phyloP scores from a whole-genome alignment of 2,113 vertebrate species.

The Chaenogobius annularis region DNA sequence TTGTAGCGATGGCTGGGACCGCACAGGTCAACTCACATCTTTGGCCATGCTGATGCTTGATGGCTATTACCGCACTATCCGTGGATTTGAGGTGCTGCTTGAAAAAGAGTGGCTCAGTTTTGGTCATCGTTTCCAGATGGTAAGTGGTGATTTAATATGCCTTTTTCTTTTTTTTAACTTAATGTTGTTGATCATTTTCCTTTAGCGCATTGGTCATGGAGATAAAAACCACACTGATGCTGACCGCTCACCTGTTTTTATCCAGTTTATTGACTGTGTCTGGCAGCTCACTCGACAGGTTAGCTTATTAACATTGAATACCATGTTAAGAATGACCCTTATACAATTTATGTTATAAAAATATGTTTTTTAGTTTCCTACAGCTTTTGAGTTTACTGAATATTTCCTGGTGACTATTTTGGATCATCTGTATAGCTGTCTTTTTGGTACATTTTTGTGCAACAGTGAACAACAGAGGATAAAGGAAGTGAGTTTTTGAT shows the following conservation, averaged over 20 bases:
- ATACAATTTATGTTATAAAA: slow-evolving; percentile 3
- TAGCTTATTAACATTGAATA: slow-evolving; percentile 3
- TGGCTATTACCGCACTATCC: slow-evolving; percentile 88
- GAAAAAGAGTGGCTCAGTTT: slow-evolving; percentile 99
- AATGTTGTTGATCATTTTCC: slow-evolving; percentile 7
- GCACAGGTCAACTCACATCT: slow-evolving; percentile 92
- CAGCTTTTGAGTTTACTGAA: slow-evolving; percentile 97
- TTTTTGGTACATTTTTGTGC: slow-evolving; percentile 96
- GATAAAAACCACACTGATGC: slow-evolving; percentile 96
- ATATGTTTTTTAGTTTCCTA: slow-evolving; percentile 86
- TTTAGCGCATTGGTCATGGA: slow-evolving; percentile 92
- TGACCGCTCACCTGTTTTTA: slow-evolving; percentile 93
- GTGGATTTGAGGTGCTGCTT: slow-evolving; percentile 90
- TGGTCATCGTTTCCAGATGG: slow-evolving; percentile 94
- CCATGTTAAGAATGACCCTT: neutral
- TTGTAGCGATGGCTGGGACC: slow-evolving; percentile 97
- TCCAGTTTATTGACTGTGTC: slow-evolving; percentile 97
- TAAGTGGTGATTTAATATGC: slow-evolving; percentile 46
- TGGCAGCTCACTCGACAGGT: slow-evolving; percentile 99
- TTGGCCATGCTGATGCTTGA: slow-evolving; percentile 95
- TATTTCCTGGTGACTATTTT: slow-evolving; percentile 93
- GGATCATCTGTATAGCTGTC: slow-evolving; percentile 96
- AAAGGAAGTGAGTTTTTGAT: slow-evolving; percentile 84
- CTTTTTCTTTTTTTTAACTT: too few species aligned
- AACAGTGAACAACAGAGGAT: slow-evolving; percentile 93